These are phyloP conservation scores for Laupala kohalensis DNA, from an alignment of 1,140 invertebrate species.

Conservation along the genomic window DNA sequence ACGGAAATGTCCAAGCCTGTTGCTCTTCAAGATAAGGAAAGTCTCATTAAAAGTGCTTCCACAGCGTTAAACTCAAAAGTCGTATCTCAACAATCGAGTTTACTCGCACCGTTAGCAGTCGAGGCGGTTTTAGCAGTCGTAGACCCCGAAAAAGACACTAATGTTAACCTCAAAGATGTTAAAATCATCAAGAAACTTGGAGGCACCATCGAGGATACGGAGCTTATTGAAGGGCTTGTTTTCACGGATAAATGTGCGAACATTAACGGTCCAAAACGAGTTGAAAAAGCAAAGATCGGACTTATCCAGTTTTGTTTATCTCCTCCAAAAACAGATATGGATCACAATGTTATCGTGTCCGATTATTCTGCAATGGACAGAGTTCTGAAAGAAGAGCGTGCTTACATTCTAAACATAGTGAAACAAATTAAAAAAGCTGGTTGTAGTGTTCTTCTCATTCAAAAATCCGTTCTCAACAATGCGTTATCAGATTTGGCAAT, in stretches of 20 bases:
- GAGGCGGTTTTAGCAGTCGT: slow-evolving; percentile 87
- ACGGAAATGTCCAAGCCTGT: slow-evolving; percentile 75
- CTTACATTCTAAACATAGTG: slow-evolving; percentile 96
- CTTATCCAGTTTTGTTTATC: slow-evolving; percentile 99
- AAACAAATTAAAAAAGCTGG: slow-evolving; percentile 98
- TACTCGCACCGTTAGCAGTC: slow-evolving; percentile 92
- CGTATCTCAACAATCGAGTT: slow-evolving; percentile 91
- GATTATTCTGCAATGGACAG: slow-evolving; percentile 99
- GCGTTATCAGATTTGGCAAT: slow-evolving; percentile 92
- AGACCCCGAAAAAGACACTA: slow-evolving; percentile 43
- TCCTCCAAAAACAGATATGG: slow-evolving; percentile 96
- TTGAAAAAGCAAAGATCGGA: slow-evolving; percentile 98
- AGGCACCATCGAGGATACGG: slow-evolving; percentile 95
- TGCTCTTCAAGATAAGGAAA: slow-evolving; percentile 74
- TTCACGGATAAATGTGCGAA: slow-evolving; percentile 83
- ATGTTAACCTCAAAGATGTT: slow-evolving; percentile 73
- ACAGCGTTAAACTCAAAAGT: slow-evolving; percentile 98
- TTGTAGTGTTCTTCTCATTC: slow-evolving; percentile 94
- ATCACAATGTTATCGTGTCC: too few species aligned
- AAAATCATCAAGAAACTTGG: slow-evolving; percentile 93
- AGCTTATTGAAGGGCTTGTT: slow-evolving; percentile 88
- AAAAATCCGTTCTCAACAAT: slow-evolving; percentile 97
- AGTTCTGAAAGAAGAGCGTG: slow-evolving; percentile 93
- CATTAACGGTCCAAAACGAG: slow-evolving; percentile 76
- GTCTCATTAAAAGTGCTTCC: slow-evolving; percentile 84